Evolutionary conservation across 2,113 vertebrate species (phyloP), one percentile per base, ranked within the genome.

Genomic region (Thunnus thynnus): DNA sequence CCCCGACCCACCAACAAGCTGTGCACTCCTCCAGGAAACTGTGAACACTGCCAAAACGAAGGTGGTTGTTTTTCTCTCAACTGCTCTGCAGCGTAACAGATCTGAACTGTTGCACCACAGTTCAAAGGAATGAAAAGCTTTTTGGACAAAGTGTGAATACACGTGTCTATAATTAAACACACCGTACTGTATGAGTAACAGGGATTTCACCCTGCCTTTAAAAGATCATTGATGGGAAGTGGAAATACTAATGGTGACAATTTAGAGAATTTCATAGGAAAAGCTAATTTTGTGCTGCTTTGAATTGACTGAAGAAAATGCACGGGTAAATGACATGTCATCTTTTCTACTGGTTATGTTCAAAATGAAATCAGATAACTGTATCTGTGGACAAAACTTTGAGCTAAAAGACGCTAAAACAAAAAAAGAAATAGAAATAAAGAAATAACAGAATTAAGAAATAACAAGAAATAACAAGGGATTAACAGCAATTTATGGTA

Each of bases 31-130:
- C 18, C 14, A 47, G 47, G 46, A 63, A 62, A 48, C n/a, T 72
- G 65, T 30, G 77, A 78, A 22, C 2, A 18, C 55, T 32, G 47
- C 47, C 67, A 54, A 60, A 76, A 50, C 41, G 7, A 30, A 70
- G 46, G 13, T 27, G n/a, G 2, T 61, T 51, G n/a, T 72, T 72
- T 67, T 48, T 46, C 32, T 46, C 14, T 64, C 52, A 64, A 50
- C 32, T 70, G 32, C 56, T 65, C 12, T 56, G 70, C 18, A 30
- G 20, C 3, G 3, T 63, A 30, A 56, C 46, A 30, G 18, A 79
- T 65, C 12, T 56, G 36, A n/a, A 57, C 30, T 14, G 1, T 32
- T 70, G 44, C 13, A 68, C 27, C 48, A 51, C 65, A 20, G 27
- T 25, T 50, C 4, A 47, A 47, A n/a, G 2, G 16, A 62, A 22